Evolutionary conservation across 2,888 invertebrate species (phyloP).

Genomic region (Agapetus fuscipes): DNA sequence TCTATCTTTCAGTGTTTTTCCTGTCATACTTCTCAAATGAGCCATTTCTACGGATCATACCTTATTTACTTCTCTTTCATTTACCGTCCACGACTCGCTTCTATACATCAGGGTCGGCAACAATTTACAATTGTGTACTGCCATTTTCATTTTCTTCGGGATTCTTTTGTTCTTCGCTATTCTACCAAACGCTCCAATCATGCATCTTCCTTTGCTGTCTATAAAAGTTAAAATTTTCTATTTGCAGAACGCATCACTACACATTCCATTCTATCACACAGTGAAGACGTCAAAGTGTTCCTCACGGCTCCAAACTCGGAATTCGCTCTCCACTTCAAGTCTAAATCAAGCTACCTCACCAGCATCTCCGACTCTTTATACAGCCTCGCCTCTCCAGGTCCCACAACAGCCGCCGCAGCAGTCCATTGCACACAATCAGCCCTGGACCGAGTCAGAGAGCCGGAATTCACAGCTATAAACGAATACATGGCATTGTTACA

Average conservation of each 20-base stretch:
- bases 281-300: constrained; percentile 53
- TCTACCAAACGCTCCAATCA: no score
- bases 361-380: constrained; percentile 49
- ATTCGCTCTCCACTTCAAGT: constrained; percentile 51
- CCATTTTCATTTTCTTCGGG: no score
- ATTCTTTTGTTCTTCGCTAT: no score
- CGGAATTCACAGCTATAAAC: constrained; percentile 16
- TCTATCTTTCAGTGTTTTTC: no score
- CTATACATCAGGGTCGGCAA: no score
- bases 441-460: constrained; percentile 14
- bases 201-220: background rate
- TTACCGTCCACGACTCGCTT: no score
- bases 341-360: constrained; percentile 43
- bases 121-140: no score
- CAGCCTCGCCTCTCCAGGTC: constrained; percentile 26
- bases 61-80: no score
- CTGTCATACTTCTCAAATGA: no score
- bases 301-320: constrained; percentile 56
- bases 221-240: background rate
- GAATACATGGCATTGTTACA: constrained; percentile 49
- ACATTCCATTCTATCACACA: constrained; percentile 59
- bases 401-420: background rate
- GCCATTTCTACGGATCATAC: no score
- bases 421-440: no score
- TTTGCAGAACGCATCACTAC: constrained; percentile 42